phyloP scores from a whole-genome alignment of 2,888 invertebrate genomes.

The Eumacrocentrus americanus region DNA sequence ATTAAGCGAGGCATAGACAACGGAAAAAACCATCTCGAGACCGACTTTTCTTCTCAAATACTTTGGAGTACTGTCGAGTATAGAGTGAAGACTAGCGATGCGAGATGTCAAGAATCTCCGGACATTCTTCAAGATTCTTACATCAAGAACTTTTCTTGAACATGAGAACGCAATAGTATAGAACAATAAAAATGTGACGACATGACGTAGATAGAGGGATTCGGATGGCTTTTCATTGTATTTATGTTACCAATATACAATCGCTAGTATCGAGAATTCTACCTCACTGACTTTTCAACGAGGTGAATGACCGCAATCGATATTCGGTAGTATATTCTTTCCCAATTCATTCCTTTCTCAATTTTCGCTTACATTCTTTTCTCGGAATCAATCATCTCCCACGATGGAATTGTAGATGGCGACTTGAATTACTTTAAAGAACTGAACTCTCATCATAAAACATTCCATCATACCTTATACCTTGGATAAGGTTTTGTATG shows the following conservation, averaged over 20 bases:
- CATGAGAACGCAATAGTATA: not conserved
- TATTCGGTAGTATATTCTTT: not conserved
- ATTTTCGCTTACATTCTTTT: not conserved
- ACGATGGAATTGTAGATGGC: slow-evolving; percentile 18
- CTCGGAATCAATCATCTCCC: not conserved
- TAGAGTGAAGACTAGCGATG: slow-evolving; percentile 19
- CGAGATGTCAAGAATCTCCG: slow-evolving; percentile 13
- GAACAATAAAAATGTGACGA: too few species aligned
- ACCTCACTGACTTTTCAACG: too few species aligned
- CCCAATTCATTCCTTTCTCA: too few species aligned
- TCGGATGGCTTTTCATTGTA: too few species aligned
- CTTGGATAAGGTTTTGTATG: not conserved
- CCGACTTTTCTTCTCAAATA: slow-evolving; percentile 9
- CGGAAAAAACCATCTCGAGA: not conserved
- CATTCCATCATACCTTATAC: not conserved
- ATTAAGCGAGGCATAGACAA: not conserved
- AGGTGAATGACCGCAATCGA: not conserved
- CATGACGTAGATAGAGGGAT: too few species aligned
- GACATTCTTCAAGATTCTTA: slow-evolving; percentile 16
- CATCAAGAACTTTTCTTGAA: not conserved
- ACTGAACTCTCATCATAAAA: slow-evolving; percentile 15
- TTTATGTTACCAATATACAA: too few species aligned
- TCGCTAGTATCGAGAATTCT: too few species aligned
- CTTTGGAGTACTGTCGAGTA: not conserved
- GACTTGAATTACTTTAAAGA: too few species aligned